Percentiles rank a stretch among this genome's conserved stretches.
Evolutionary conservation across 2,888 invertebrate genomes (phyloP).

Genomic region (Lasioglossum leucozonium): DNA sequence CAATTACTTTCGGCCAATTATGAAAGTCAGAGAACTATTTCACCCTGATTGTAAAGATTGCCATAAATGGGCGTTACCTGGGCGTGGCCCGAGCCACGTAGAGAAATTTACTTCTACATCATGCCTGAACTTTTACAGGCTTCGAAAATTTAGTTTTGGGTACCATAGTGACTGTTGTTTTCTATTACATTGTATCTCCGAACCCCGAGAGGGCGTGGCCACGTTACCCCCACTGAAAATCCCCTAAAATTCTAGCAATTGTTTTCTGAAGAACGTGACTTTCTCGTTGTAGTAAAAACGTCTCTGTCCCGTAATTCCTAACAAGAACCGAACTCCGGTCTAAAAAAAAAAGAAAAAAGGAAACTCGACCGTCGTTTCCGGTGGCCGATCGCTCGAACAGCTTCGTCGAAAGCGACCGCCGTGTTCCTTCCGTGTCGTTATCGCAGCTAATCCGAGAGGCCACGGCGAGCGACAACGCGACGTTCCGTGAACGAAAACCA

Average conservation of each 20-base stretch:
- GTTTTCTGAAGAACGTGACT: background rate
- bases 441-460: slow-evolving; percentile 44
- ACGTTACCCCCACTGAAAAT: background rate
- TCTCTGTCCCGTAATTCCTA: background rate
- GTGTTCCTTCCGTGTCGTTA: slow-evolving; percentile 46
- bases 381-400: background rate
- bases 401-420: slow-evolving; percentile 22
- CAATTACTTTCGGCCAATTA: background rate
- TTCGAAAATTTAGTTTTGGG: background rate
- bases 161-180: background rate
- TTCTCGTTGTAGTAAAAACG: background rate
- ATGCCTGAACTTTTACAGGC: background rate
- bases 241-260: too few relatives aligned
- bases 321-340: background rate
- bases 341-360: background rate
- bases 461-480: slow-evolving; percentile 24
- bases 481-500: slow-evolving; percentile 42
- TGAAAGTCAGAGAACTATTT: background rate
- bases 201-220: background rate
- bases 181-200: background rate
- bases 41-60: background rate
- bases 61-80: background rate
- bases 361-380: background rate
- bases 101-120: background rate
- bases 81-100: background rate